Evolutionary conservation across 1,140 invertebrate genomes (phyloP).

Genomic region (Drosophila kepulauana): DNA sequence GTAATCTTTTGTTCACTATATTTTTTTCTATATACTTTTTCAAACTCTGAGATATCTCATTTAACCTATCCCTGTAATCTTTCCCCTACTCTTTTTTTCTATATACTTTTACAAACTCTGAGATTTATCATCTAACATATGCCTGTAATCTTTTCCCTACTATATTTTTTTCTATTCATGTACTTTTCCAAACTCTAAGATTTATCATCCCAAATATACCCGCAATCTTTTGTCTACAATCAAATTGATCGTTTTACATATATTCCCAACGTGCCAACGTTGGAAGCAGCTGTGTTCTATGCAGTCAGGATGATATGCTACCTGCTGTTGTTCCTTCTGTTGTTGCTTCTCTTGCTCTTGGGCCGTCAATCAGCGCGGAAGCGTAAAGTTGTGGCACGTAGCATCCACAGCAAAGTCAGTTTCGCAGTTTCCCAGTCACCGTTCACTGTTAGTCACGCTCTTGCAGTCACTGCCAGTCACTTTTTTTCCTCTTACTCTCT

Average conservation of each 20-base stretch:
- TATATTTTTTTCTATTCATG: too few relatives aligned
- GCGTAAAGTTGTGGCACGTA: slow-evolving; percentile 52
- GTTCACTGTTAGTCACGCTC: slow-evolving; percentile 41
- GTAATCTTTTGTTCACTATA: background rate
- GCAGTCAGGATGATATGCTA: slow-evolving; percentile 7
- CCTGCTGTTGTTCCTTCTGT: background rate
- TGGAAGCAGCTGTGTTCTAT: slow-evolving; percentile 29
- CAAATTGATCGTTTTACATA: slow-evolving; percentile 29
- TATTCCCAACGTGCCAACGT: slow-evolving; percentile 1
- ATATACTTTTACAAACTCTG: too few relatives aligned
- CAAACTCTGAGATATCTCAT: background rate
- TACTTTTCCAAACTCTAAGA: background rate
- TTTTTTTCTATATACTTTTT: too few relatives aligned
- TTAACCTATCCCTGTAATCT: background rate
- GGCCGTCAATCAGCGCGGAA: slow-evolving; percentile 48
- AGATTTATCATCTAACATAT: slow-evolving; percentile 6
- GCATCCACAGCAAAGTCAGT: slow-evolving; percentile 5
- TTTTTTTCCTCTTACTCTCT: background rate
- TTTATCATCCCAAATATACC: slow-evolving; percentile 12
- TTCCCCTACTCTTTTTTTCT: too few relatives aligned
- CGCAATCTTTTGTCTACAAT: slow-evolving; percentile 6
- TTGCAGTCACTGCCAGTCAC: slow-evolving; percentile 41
- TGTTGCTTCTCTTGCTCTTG: background rate
- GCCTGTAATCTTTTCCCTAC: background rate
- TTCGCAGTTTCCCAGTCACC: slow-evolving; percentile 44